phyloP scores from a whole-genome alignment of 1,140 invertebrate genomes.

The Bombus difficillimus region DNA sequence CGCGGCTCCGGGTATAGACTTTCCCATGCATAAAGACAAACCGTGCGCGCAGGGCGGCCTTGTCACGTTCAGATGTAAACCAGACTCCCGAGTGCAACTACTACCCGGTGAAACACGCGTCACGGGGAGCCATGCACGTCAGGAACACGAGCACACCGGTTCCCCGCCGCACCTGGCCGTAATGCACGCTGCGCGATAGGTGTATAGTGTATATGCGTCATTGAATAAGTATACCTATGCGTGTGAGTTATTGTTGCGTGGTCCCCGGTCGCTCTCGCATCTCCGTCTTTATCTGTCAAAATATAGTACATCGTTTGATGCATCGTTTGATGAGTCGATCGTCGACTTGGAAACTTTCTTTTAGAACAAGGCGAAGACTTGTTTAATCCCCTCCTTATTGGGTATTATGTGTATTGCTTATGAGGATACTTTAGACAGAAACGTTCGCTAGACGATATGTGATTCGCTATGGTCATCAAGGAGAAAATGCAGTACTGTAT shows the following conservation, averaged over 20 bases:
- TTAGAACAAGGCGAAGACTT: neutral
- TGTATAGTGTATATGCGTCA: constrained; percentile 31
- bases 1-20: constrained; percentile 60
- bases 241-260: constrained; percentile 32
- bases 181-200: constrained; percentile 48
- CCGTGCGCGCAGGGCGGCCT: constrained; percentile 72
- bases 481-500: neutral
- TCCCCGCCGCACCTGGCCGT: constrained; percentile 66
- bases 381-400: too few species aligned
- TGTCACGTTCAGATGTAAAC: constrained; percentile 79
- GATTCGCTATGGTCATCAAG: neutral
- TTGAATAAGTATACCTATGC: constrained; percentile 48
- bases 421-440: neutral
- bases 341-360: too few species aligned
- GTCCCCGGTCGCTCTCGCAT: neutral
- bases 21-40: constrained; percentile 79
- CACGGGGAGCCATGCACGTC: constrained; percentile 74
- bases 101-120: constrained; percentile 70
- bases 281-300: constrained; percentile 12
- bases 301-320: neutral
- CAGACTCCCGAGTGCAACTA: constrained; percentile 71
- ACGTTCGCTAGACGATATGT: too few species aligned
- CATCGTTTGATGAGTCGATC: neutral
- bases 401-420: neutral
- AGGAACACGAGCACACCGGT: constrained; percentile 71